Percentiles rank a stretch among this genome's conserved stretches.
Evolutionary conservation across 2,113 vertebrate species (phyloP).

Genomic region (Rafetus swinhoei): DNA sequence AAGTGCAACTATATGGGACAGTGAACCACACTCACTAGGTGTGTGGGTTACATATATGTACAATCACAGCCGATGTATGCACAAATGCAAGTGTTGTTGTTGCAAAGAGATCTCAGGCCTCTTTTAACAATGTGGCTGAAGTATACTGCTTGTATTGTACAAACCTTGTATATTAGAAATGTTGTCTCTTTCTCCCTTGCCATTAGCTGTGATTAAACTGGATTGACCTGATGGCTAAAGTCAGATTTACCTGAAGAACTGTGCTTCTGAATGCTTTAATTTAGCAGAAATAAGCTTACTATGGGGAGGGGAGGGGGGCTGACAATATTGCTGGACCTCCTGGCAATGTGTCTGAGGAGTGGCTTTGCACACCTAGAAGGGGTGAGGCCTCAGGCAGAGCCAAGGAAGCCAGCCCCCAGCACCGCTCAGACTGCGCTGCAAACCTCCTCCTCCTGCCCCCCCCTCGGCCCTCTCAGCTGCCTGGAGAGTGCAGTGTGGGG

Average conservation of each 20-base stretch:
- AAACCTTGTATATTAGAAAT: neutral
- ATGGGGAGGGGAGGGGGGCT: neutral
- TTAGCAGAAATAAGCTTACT: accelerated
- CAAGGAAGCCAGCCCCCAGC: too few species aligned
- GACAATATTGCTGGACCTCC: too few species aligned
- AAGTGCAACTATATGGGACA: too few species aligned
- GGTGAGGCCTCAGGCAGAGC: too few species aligned
- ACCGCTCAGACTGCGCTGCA: too few species aligned
- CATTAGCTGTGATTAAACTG: neutral
- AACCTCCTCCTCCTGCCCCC: too few species aligned
- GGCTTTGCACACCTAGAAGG: too few species aligned
- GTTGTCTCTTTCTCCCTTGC: neutral
- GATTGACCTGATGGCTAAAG: neutral
- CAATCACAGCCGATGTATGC: neutral
- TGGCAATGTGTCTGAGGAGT: too few species aligned
- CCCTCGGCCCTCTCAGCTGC: too few species aligned
- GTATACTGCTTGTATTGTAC: neutral
- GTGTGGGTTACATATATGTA: neutral
- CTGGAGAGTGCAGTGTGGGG: too few species aligned
- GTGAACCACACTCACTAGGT: too few species aligned
- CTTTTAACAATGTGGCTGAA: neutral
- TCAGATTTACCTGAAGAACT: neutral
- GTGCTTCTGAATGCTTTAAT: neutral
- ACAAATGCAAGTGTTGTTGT: neutral
- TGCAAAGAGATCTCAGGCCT: neutral